Evolutionary conservation across 2,113 vertebrate genomes (phyloP), one percentile per base, ranked within the genome.

Genomic region (Canis aureus): DNA sequence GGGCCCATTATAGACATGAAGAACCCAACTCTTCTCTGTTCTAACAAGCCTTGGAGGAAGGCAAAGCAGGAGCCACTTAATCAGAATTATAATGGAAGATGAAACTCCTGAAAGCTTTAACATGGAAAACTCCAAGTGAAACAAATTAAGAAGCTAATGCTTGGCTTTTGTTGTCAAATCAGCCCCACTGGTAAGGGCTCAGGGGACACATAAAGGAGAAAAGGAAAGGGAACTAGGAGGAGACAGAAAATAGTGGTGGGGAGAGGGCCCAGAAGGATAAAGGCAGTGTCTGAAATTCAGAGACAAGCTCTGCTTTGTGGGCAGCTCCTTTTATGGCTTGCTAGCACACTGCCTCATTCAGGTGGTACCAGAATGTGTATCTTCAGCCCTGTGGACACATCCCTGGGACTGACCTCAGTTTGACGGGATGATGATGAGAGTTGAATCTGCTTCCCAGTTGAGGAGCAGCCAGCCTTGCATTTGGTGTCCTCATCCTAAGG

Each of bases 51-150:
- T 51, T 81, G 59, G 38, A 93, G 78, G n/a, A 82, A 95, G 82
- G 82, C 43, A 69, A 78, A 95, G 38, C 27, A 89, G 76, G 53
- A 78, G 74, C 89, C 79, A 67, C 89, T 96, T 82, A 67, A 81
- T 96, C 92, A 85, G 90, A 97, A 96, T 80, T 76, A 49, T 84
- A 78, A 84, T 59, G 35, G 80, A 88, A 95, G 57, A 66, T 55
- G 76, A 97, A 83, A 91, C 59, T 96, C 89, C 69, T 80, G 76
- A 93, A 97, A 71, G 74, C 87, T 90, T 71, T 87, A 84, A 66
- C 80, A 81, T 35, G 74, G 83, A 94, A 83, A 95, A 92, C 57
- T 89, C 57, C 38, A 92, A 93, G 69, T 29, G 84, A 96, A 97
- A 74, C 82, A 95, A 94, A 95, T 93, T n/a, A 89, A 80, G 96